phyloP scores from a whole-genome alignment of 2,797 vertebrate species.

The Pipistrellus nathusii region DNA sequence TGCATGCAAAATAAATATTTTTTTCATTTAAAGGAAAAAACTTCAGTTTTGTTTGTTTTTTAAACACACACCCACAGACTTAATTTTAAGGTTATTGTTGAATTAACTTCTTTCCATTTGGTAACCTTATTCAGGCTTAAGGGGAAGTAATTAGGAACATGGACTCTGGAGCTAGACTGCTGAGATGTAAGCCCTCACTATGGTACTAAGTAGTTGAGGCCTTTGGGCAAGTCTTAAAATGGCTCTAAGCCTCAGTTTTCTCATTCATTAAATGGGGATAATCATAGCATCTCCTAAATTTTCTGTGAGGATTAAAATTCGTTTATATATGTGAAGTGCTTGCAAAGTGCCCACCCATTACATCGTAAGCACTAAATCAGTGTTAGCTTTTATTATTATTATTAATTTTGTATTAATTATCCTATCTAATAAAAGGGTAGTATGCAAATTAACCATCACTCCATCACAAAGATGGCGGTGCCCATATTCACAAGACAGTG shows the following conservation, averaged over 20 bases:
- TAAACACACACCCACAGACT: not conserved
- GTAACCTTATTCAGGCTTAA: not conserved
- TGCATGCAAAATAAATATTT: not conserved
- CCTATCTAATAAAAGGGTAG: too few species aligned
- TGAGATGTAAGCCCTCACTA: not conserved
- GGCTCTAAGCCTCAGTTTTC: not conserved
- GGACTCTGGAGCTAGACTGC: not conserved
- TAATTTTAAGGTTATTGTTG: slow-evolving; percentile 48
- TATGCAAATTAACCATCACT: too few species aligned
- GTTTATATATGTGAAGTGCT: not conserved
- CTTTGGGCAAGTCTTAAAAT: not conserved
- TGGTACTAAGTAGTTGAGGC: not conserved
- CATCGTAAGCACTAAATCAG: not conserved
- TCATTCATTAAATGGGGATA: not conserved
- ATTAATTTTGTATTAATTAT: not conserved
- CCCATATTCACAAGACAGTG: too few species aligned
- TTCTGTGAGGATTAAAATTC: not conserved
- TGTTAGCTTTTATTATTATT: slow-evolving; percentile 6
- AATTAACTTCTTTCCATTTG: slow-evolving; percentile 37
- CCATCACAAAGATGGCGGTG: too few species aligned
- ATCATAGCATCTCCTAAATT: not conserved
- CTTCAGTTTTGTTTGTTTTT: not conserved
- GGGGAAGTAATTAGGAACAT: not conserved
- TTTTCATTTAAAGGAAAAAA: slow-evolving; percentile 7
- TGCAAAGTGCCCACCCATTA: not conserved